Conservation (phyloP, 2,113 vertebrate species). For the Oryzias curvinotus region DNA sequence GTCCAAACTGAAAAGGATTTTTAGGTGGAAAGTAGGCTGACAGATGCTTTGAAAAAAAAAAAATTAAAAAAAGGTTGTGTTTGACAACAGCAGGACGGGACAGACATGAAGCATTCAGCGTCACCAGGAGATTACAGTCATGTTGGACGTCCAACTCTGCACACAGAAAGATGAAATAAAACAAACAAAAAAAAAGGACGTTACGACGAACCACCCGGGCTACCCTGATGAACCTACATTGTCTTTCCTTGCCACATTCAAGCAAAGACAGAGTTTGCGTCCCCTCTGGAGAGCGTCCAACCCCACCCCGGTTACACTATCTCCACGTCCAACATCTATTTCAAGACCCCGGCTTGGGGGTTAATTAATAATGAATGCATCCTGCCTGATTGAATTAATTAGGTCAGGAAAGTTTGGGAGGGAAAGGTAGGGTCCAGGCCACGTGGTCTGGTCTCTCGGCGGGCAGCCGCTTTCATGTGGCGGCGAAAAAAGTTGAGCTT, state of each 20-base stretch:
- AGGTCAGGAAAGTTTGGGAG: constrained; percentile 76
- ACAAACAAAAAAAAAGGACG: no score
- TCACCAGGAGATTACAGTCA: constrained; percentile 39
- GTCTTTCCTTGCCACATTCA: constrained; percentile 49
- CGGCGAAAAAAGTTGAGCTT: constrained; percentile 55
- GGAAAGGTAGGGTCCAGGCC: constrained; percentile 64
- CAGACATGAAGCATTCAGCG: constrained; percentile 25
- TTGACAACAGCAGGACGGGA: constrained; percentile 16
- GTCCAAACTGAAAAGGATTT: no score
- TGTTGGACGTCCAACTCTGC: constrained; percentile 30
- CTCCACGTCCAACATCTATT: constrained; percentile 57
- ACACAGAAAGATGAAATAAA: constrained; percentile 17
- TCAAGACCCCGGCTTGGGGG: constrained; percentile 44
- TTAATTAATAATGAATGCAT: constrained; percentile 73
- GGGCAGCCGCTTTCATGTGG: constrained; percentile 64
- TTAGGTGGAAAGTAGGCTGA: no score
- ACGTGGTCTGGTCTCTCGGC: constrained; percentile 57
- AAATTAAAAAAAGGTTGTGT: constrained; percentile 11
- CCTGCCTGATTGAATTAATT: constrained; percentile 75
- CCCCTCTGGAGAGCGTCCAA: constrained; percentile 36
- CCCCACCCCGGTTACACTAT: constrained; percentile 28
- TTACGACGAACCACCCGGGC: constrained; percentile 34
- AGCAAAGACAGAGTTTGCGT: constrained; percentile 39
- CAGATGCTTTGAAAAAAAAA: background rate
- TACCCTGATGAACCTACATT: constrained; percentile 55